Conservation (phyloP, 2,888 invertebrate genomes). For the Athripsodes cinereus region DNA sequence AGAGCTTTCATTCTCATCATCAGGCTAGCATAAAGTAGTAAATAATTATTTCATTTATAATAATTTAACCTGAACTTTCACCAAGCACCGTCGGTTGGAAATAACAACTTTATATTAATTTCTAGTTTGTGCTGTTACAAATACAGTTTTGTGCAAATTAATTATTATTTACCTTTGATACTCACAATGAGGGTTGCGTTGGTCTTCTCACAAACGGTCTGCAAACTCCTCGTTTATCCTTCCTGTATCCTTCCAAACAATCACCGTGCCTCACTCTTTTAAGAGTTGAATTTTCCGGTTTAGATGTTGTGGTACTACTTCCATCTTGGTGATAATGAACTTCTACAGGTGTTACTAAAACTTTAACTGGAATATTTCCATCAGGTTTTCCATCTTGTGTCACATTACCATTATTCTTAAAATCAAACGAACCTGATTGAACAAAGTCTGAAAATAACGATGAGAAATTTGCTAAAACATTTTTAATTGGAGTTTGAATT, state of each 20-base stretch:
- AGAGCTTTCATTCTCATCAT: too few species aligned
- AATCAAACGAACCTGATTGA: neutral
- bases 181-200: conserved; percentile 24
- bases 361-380: conserved; percentile 21
- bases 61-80: too few species aligned
- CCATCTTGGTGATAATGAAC: conserved; percentile 9
- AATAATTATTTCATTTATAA: too few species aligned
- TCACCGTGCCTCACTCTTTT: conserved; percentile 16
- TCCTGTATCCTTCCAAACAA: conserved; percentile 24
- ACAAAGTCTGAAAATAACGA: neutral
- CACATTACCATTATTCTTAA: neutral
- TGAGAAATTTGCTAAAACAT: neutral
- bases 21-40: too few species aligned
- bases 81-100: too few species aligned
- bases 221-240: conserved; percentile 23
- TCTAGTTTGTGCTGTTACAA: neutral
- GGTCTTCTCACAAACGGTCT: conserved; percentile 20
- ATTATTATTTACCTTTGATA: conserved; percentile 2
- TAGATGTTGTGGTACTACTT: conserved; percentile 1
- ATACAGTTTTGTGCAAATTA: neutral
- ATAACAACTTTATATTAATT: too few species aligned
- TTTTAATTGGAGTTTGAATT: neutral
- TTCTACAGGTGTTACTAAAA: conserved; percentile 23
- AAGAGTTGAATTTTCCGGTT: conserved; percentile 3
- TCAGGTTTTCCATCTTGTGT: neutral